Evolutionary conservation across 2,797 vertebrate genomes (phyloP).

Genomic region (Coranthus polyacanthus): DNA sequence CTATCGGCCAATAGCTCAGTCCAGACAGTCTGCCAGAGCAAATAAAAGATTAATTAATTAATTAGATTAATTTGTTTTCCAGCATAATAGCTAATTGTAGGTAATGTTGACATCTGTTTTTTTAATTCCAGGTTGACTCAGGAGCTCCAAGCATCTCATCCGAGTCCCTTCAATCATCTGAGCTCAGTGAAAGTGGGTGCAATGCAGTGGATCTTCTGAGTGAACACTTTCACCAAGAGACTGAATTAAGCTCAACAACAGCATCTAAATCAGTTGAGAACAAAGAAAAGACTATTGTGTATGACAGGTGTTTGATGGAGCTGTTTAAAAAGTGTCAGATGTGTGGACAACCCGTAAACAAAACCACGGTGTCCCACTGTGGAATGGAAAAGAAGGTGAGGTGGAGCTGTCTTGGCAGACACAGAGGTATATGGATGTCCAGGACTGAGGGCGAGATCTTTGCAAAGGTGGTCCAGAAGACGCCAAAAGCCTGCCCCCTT

Average conservation of each 20-base stretch:
- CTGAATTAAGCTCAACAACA: conserved; percentile 19
- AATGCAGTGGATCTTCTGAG: background rate
- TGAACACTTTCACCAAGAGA: conserved; percentile 11
- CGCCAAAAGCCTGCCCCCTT: background rate
- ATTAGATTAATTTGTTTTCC: too few species aligned
- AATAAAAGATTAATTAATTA: too few species aligned
- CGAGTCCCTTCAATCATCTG: too few species aligned
- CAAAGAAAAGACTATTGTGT: conserved; percentile 9
- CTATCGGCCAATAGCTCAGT: too few species aligned
- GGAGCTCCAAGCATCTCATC: too few species aligned
- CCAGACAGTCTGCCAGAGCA: too few species aligned
- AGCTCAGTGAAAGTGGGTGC: too few species aligned
- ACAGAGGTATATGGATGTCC: conserved; percentile 33
- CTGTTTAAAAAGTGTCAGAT: conserved; percentile 37
- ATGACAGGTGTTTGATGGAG: conserved; percentile 35
- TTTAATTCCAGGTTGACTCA: too few species aligned
- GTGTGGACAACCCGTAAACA: conserved; percentile 28
- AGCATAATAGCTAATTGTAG: too few species aligned
- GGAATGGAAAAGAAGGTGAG: conserved; percentile 36
- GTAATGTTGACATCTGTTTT: too few species aligned
- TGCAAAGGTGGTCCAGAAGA: background rate
- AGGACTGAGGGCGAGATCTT: background rate
- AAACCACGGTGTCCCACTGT: conserved; percentile 23
- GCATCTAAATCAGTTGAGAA: conserved; percentile 21
- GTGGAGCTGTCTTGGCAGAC: conserved; percentile 33